Evolutionary conservation across 2,888 invertebrate species (phyloP).

Genomic region (Spatulosminthurus flaviceps): DNA sequence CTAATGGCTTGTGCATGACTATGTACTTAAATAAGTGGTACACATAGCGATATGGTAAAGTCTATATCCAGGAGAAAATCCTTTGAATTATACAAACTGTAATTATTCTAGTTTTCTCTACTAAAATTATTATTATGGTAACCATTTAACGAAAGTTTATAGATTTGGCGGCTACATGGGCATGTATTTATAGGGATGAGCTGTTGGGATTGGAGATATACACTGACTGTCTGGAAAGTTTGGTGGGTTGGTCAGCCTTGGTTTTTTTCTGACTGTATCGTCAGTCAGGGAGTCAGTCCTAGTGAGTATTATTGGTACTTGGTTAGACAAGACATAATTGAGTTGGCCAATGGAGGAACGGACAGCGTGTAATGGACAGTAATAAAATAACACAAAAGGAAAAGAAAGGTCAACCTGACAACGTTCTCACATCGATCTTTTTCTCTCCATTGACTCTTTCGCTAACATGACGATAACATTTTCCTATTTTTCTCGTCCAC

Average conservation of each 20-base stretch:
- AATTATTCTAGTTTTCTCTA: too few relatives aligned
- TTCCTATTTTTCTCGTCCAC: constrained; percentile 33
- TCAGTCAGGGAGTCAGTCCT: constrained; percentile 8
- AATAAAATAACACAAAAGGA: constrained; percentile 46
- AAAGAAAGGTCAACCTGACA: constrained; percentile 48
- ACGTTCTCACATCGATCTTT: constrained; percentile 45
- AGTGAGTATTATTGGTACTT: background rate
- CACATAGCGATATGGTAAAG: too few relatives aligned
- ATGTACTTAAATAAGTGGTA: too few relatives aligned
- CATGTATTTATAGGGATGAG: too few relatives aligned
- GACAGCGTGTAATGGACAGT: constrained; percentile 47
- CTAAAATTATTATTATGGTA: too few relatives aligned
- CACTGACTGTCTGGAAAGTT: background rate
- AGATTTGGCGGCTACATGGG: too few relatives aligned
- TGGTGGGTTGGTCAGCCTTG: background rate
- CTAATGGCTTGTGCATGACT: too few relatives aligned
- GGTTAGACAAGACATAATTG: constrained; percentile 44
- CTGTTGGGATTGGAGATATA: too few relatives aligned
- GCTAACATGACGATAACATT: constrained; percentile 35
- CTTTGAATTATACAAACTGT: too few relatives aligned
- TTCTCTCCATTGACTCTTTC: constrained; percentile 35
- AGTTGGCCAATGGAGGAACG: constrained; percentile 39
- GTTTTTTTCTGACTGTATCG: background rate
- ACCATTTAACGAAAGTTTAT: too few relatives aligned
- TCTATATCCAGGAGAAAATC: too few relatives aligned